Evolutionary conservation across 2,797 vertebrate species (phyloP).

Genomic region (Mycteria americana): DNA sequence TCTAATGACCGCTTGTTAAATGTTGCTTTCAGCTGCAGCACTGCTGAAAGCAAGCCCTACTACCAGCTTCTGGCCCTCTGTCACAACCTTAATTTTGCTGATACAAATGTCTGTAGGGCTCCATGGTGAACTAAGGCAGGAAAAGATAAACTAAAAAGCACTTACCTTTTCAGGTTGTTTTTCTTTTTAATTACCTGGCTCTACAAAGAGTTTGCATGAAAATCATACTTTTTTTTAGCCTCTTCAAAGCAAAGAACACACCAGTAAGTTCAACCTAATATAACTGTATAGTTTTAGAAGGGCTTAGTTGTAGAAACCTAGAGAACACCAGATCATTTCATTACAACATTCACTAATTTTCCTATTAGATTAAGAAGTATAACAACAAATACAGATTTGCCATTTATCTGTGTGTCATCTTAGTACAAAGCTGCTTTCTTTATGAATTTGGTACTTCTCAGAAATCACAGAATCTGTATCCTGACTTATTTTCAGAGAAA

Average conservation of each 20-base stretch:
- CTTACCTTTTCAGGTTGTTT: neutral
- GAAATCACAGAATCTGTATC: neutral
- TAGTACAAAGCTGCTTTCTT: neutral
- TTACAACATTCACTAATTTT: neutral
- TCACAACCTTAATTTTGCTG: neutral
- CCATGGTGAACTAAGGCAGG: neutral
- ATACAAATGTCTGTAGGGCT: neutral
- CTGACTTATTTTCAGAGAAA: neutral
- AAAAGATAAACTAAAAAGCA: neutral
- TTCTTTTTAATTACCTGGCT: neutral
- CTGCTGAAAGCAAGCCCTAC: neutral
- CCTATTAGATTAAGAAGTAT: neutral
- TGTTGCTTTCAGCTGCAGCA: neutral
- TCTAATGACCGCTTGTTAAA: accelerated
- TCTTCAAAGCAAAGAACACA: neutral
- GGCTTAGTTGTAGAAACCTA: neutral
- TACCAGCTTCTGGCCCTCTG: neutral
- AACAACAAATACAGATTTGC: neutral
- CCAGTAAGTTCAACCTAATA: neutral
- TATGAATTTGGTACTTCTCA: neutral
- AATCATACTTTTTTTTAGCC: neutral
- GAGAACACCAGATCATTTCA: neutral
- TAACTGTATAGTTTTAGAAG: neutral
- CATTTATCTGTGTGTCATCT: neutral
- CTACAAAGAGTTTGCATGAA: neutral